Conservation (phyloP, 1,140 invertebrate genomes). For the Drosophila nasuta region DNA sequence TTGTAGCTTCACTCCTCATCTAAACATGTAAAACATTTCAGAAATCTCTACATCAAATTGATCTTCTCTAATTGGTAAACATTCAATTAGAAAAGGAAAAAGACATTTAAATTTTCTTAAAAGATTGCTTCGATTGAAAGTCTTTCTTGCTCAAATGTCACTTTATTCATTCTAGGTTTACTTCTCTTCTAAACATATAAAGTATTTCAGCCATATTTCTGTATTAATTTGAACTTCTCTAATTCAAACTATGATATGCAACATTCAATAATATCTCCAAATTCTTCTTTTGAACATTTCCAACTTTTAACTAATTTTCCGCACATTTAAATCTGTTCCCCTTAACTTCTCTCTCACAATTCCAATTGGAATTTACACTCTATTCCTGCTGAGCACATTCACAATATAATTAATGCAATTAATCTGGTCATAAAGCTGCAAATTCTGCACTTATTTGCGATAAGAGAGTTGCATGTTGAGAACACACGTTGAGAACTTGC, state of each 20-base stretch:
- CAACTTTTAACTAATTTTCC: not conserved
- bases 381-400: not conserved
- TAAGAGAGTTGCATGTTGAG: conserved; percentile 3
- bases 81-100: no score
- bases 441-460: conserved; percentile 4
- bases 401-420: not conserved
- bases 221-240: not conserved
- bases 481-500: not conserved
- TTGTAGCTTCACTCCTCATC: no score
- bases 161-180: not conserved
- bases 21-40: no score
- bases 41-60: no score
- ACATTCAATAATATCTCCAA: no score
- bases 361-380: not conserved
- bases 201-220: not conserved
- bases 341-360: not conserved
- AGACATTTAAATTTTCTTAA: no score
- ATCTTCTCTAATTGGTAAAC: no score
- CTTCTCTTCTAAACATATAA: not conserved
- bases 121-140: no score
- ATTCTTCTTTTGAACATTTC: not conserved
- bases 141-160: no score
- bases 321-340: not conserved
- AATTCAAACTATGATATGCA: no score
- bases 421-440: not conserved